phyloP scores from a whole-genome alignment of 2,113 vertebrate genomes.

The Saccopteryx bilineata region DNA sequence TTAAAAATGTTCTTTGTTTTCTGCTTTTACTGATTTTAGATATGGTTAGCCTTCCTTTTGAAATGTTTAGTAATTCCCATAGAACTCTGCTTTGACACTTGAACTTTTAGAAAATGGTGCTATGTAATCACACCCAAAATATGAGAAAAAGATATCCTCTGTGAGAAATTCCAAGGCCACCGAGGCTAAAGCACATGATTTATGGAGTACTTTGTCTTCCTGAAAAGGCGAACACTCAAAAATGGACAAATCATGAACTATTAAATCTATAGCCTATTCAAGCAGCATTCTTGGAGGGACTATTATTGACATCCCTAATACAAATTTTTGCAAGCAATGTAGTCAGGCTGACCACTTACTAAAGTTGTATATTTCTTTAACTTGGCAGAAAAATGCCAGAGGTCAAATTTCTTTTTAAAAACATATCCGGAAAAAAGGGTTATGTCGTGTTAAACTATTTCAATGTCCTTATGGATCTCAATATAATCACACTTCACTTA shows the following conservation, averaged over 20 bases:
- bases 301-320: background rate
- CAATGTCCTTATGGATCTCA: background rate
- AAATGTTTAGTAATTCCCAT: background rate
- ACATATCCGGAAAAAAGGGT: background rate
- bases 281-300: background rate
- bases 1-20: background rate
- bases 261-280: background rate
- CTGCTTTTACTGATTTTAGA: background rate
- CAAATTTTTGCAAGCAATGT: slow-evolving; percentile 1
- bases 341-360: slow-evolving; percentile 17
- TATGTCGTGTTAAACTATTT: slow-evolving; percentile 56
- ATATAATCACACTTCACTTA: background rate
- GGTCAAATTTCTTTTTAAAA: slow-evolving; percentile 46
- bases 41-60: background rate
- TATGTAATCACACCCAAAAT: background rate
- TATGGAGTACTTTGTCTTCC: background rate
- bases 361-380: slow-evolving; percentile 58
- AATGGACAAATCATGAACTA: background rate
- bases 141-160: background rate
- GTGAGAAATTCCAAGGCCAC: background rate
- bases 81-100: background rate
- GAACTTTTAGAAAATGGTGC: background rate
- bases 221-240: background rate
- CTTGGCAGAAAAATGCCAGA: slow-evolving; percentile 40
- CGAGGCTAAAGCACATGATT: background rate